Conservation (phyloP, 2,888 invertebrate species). For the Aphidoletes aphidimyza region DNA sequence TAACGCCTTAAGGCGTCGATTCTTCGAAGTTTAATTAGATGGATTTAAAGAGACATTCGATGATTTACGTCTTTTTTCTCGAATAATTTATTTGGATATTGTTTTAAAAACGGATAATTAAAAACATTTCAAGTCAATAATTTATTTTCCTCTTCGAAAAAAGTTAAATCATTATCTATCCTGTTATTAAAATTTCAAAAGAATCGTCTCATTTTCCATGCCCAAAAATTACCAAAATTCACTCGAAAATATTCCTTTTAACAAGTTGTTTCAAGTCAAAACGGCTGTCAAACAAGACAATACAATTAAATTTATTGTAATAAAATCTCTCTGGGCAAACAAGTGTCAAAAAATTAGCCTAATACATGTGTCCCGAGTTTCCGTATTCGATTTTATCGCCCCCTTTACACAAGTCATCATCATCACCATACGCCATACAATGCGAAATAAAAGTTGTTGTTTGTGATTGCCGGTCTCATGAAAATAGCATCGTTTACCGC, state of each 20-base stretch:
- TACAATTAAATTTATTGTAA: constrained; percentile 52
- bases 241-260: neutral
- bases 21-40: too few species aligned
- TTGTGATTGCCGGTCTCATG: constrained; percentile 25
- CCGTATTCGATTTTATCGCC: constrained; percentile 19
- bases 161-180: neutral
- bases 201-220: neutral
- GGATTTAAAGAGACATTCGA: neutral
- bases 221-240: neutral
- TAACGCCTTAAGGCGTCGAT: too few species aligned
- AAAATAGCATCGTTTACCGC: constrained; percentile 40
- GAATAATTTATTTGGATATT: neutral
- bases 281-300: neutral
- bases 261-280: neutral
- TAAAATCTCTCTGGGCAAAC: constrained; percentile 47
- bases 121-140: neutral
- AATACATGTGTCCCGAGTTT: constrained; percentile 9
- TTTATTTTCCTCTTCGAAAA: neutral
- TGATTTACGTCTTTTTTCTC: neutral
- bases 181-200: neutral
- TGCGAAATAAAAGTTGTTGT: neutral
- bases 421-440: neutral
- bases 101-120: neutral
- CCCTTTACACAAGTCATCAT: neutral
- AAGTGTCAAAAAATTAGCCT: constrained; percentile 52